phyloP scores from a whole-genome alignment of 2,113 vertebrate species.

The Cinclus mexicanus region DNA sequence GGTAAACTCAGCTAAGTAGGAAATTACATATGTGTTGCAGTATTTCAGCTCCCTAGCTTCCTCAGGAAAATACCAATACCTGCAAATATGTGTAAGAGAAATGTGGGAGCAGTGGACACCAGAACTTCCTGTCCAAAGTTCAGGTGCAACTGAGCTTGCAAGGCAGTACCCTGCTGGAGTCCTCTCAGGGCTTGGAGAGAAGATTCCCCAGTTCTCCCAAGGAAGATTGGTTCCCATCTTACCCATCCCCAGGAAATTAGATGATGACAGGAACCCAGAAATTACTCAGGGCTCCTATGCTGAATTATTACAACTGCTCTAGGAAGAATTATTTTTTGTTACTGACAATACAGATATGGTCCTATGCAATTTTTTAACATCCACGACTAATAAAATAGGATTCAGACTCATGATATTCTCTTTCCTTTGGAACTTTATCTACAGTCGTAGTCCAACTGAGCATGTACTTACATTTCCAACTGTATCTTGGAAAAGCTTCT shows the following conservation, averaged over 20 bases:
- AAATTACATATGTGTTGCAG: neutral
- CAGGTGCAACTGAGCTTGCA: rapidly evolving
- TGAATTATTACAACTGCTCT: neutral
- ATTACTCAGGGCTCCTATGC: neutral
- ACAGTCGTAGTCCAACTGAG: neutral
- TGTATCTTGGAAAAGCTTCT: neutral
- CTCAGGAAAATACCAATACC: neutral
- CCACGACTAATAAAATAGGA: neutral
- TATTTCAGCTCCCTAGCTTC: neutral
- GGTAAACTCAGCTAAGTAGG: neutral
- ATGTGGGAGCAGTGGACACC: neutral
- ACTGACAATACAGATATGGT: neutral
- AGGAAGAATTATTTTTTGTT: neutral
- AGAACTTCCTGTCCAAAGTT: neutral
- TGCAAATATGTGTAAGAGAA: neutral
- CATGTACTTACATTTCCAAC: neutral
- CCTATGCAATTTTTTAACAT: neutral
- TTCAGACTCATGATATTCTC: neutral
- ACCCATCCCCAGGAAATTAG: neutral
- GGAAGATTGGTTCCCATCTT: rapidly evolving
- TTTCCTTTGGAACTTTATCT: neutral
- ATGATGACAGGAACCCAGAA: neutral
- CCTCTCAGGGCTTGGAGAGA: neutral
- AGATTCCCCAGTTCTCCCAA: neutral
- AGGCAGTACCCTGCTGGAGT: rapidly evolving